A percentile compares a stretch with the other conserved stretches of the same genome.
phyloP scores from a whole-genome alignment of 1,140 invertebrate species.

The Theocolax elegans region DNA sequence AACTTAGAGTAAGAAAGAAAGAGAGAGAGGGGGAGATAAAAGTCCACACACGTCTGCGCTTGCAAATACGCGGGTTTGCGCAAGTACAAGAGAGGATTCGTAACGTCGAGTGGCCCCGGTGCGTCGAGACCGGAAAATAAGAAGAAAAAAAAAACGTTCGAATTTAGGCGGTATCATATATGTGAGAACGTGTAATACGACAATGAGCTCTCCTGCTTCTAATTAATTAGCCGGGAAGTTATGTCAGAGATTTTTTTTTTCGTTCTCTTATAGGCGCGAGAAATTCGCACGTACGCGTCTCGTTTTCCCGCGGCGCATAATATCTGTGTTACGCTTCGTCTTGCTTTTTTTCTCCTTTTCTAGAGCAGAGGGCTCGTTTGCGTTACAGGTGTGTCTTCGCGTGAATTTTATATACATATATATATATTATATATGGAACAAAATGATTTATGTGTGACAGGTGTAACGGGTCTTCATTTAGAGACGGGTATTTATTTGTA shows the following conservation, averaged over 20 bases:
- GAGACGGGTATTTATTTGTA: no score
- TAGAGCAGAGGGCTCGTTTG: background rate
- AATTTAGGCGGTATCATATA: no score
- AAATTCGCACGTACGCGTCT: slow-evolving; percentile 50
- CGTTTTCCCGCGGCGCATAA: slow-evolving; percentile 31
- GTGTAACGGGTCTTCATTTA: no score
- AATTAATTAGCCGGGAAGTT: slow-evolving; percentile 65
- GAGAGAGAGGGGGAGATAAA: slow-evolving; percentile 14
- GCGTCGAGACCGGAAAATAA: no score
- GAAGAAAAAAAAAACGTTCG: no score
- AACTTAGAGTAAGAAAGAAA: slow-evolving; percentile 44
- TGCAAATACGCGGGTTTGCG: background rate
- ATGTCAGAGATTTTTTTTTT: slow-evolving; percentile 65
- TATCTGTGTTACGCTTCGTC: slow-evolving; percentile 27
- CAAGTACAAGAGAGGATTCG: slow-evolving; percentile 6
- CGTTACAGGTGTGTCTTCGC: no score
- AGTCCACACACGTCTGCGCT: background rate
- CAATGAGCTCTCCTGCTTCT: slow-evolving; percentile 38
- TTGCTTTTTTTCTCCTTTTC: background rate
- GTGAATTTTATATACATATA: no score
- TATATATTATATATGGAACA: no score
- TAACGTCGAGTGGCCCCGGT: no score
- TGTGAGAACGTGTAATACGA: background rate
- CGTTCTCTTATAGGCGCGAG: slow-evolving; percentile 39
- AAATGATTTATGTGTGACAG: no score